Evolutionary conservation across 1,140 invertebrate genomes (phyloP).

Genomic region (Linepithema humile): DNA sequence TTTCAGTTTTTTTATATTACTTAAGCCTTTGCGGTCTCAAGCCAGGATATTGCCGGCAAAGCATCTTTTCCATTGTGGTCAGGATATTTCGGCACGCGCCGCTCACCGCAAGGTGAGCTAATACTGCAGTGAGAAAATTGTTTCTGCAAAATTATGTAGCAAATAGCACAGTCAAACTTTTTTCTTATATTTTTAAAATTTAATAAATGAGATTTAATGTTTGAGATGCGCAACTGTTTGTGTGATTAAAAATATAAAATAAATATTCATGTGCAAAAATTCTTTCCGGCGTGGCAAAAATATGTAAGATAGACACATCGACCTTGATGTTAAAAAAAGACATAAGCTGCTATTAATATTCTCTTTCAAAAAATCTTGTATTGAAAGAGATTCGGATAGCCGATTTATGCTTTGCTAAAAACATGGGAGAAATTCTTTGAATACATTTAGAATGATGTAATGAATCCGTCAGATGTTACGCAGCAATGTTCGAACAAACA

Average conservation of each 20-base stretch:
- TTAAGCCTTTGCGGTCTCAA: no score
- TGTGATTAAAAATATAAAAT: conserved; percentile 10
- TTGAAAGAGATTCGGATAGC: no score
- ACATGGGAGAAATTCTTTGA: background rate
- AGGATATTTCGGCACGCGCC: no score
- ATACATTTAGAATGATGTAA: background rate
- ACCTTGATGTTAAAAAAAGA: conserved; percentile 19
- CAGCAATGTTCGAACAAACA: background rate
- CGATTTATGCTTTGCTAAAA: no score
- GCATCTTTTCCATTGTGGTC: no score
- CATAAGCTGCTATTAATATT: background rate
- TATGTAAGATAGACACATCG: background rate
- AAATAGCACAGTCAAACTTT: background rate
- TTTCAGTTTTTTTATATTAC: no score
- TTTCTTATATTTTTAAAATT: conserved; percentile 6
- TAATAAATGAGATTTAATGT: background rate
- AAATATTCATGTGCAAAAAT: background rate
- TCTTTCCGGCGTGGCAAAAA: background rate
- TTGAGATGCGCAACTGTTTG: background rate
- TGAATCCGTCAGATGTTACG: background rate
- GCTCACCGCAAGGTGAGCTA: no score
- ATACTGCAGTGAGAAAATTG: background rate
- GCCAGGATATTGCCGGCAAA: no score
- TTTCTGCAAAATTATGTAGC: background rate
- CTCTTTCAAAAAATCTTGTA: no score